Conservation (phyloP, 2,113 vertebrate species). For the Columba livia region DNA sequence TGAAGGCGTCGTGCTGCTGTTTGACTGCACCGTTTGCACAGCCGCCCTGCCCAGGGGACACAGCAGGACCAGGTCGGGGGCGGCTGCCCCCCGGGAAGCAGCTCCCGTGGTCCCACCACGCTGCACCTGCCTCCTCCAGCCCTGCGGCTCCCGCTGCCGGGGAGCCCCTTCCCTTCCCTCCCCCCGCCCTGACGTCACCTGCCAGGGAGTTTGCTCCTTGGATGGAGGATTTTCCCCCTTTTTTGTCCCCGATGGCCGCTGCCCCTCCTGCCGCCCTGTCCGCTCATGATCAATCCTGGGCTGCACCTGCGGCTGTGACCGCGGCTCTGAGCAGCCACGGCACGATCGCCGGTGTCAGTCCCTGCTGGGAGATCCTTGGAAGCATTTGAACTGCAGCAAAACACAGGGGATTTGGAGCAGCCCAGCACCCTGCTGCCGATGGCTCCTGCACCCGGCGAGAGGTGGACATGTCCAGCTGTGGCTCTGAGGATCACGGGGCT, state of each 20-base stretch:
- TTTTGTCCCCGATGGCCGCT: background rate
- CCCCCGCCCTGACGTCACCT: background rate
- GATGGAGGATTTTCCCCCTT: background rate
- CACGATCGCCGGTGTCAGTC: background rate
- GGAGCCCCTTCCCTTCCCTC: background rate
- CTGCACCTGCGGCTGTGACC: background rate
- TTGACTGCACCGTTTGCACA: background rate
- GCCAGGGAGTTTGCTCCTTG: background rate
- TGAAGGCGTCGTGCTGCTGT: background rate
- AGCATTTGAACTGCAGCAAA: background rate
- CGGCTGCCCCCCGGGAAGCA: background rate
- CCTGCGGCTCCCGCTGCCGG: background rate
- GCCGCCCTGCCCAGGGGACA: background rate
- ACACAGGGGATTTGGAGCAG: background rate
- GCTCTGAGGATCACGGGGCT: background rate
- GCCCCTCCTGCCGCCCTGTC: background rate
- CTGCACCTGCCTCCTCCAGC: background rate
- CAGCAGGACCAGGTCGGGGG: background rate
- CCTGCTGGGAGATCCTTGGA: background rate
- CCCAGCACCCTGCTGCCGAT: background rate
- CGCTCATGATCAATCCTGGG: background rate
- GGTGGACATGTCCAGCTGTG: fast-evolving
- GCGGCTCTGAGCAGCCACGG: background rate
- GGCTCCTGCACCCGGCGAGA: background rate
- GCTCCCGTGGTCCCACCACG: background rate